Percentiles rank a stretch among this genome's conserved stretches.
Conservation (phyloP, 2,797 vertebrate genomes). For the Sebastes glaucus region DNA sequence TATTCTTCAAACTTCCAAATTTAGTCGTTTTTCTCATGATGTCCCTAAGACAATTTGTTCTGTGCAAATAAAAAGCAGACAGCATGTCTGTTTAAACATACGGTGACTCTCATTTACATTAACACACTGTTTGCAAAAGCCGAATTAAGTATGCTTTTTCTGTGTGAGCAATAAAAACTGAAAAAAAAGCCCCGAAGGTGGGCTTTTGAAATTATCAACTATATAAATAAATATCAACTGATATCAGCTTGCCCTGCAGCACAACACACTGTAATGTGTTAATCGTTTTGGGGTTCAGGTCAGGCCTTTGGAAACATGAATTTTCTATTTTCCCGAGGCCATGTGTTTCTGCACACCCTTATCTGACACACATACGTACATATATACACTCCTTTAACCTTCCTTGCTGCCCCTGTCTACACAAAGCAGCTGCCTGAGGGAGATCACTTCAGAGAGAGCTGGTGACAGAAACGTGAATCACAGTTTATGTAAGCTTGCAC, state of each 20-base stretch:
- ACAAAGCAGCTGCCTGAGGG: slow-evolving; percentile 53
- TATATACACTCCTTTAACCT: not conserved
- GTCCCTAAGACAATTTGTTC: not conserved
- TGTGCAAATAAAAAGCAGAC: slow-evolving; percentile 1
- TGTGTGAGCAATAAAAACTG: not conserved
- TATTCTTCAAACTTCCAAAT: slow-evolving; percentile 10
- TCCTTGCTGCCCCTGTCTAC: slow-evolving; percentile 27
- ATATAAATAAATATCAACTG: not conserved
- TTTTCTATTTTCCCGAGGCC: slow-evolving; percentile 13
- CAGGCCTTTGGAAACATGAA: not conserved
- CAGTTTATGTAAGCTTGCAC: slow-evolving; percentile 48
- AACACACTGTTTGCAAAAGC: slow-evolving; percentile 15
- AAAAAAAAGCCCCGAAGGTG: slow-evolving; percentile 4
- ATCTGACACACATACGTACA: not conserved
- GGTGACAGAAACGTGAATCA: slow-evolving; percentile 65
- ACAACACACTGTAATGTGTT: not conserved
- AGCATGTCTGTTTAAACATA: slow-evolving; percentile 25
- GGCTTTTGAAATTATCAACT: not conserved
- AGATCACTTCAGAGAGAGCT: slow-evolving; percentile 11
- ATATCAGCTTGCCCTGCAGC: not conserved
- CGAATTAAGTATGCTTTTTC: not conserved
- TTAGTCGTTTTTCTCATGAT: not conserved
- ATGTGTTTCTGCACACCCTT: slow-evolving; percentile 8
- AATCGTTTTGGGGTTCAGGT: slow-evolving; percentile 4
- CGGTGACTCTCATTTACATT: slow-evolving; percentile 1